These are phyloP conservation scores for Myotis yumanensis DNA, from an alignment of 2,113 vertebrate species.

Conservation along the genomic window DNA sequence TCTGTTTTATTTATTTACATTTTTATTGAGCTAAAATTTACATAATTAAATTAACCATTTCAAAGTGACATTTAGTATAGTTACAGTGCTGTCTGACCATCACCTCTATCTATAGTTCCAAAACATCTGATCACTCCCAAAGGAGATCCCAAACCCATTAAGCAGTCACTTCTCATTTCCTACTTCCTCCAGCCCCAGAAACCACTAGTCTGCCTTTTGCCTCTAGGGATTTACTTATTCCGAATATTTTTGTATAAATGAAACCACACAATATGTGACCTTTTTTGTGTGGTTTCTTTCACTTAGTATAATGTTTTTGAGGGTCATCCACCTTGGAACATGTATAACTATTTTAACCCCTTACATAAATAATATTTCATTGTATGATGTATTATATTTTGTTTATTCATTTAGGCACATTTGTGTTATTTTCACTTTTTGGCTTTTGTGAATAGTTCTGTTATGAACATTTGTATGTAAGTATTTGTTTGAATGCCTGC, in stretches of 20 bases:
- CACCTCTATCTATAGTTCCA: neutral
- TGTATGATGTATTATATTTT: neutral
- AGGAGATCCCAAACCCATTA: neutral
- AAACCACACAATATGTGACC: neutral
- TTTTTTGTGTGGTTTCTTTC: slow-evolving; percentile 10
- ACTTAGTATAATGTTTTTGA: neutral
- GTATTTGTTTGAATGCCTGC: neutral
- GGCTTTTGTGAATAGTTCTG: neutral
- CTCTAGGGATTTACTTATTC: neutral
- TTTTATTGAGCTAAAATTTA: slow-evolving; percentile 29
- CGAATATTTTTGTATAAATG: neutral
- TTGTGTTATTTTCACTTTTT: neutral
- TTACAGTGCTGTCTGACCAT: neutral
- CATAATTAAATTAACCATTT: neutral
- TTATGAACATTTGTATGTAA: neutral
- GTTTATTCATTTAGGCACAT: neutral
- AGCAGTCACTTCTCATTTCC: neutral
- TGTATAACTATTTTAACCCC: neutral
- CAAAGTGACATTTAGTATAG: neutral
- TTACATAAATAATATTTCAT: neutral
- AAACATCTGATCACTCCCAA: neutral
- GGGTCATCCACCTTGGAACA: neutral
- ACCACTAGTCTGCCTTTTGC: neutral
- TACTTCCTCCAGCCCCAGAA: neutral
- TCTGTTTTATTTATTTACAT: neutral